Evolutionary conservation across 2,113 vertebrate genomes (phyloP), one percentile per base, ranked within the genome.

Genomic region (Muntiacus reevesi): DNA sequence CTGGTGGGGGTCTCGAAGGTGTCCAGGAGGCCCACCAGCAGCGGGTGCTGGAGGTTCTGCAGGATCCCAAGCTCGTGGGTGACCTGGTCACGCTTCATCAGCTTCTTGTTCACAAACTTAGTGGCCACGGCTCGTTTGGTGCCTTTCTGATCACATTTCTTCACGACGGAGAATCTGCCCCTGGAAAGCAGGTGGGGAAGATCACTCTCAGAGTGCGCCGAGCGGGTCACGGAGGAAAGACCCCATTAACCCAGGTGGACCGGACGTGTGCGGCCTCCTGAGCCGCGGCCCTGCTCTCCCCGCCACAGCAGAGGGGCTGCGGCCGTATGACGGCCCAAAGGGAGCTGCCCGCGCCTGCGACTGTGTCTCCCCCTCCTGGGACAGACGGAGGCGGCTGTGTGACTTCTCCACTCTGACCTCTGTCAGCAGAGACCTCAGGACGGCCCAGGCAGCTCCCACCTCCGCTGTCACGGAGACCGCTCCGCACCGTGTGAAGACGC

Each of bases 121-220:
- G 99, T 99, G 59, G 99, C 99, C 97, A 99, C 99, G 16, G 99
- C 98, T 89, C 98, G 99, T 91, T 99, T 99, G 98, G 99, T 99
- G 97, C 99, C 99, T 74, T 99, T 99, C 98, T 99, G 99, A 97
- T 99, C 99, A 84, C 99, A 99, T 40, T 99, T 99, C 98, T 99
- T 99, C 62, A 99, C 99, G 1, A 99, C 99, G 96, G 99, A 99
- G 99, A 99, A 99, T 95, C 99, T 99, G 98, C 99, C 99, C 98
- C 99, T 99, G 97, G 64, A 98, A 96, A 16, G 93, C 27, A 91
- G 13, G 7, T 16, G 11, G 0, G 21, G 93, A 90, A 45, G 82
- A 15, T 0, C 2, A 1, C 10, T 6, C 74, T 55, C 54, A 62
- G 55, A 52, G n/a, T 23, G 36, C 9, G 1, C 79, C 0, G 55